Percentiles rank a stretch among this genome's conserved stretches.
Conservation (phyloP, 2,797 vertebrate genomes). For the Erpetoichthys calabaricus region DNA sequence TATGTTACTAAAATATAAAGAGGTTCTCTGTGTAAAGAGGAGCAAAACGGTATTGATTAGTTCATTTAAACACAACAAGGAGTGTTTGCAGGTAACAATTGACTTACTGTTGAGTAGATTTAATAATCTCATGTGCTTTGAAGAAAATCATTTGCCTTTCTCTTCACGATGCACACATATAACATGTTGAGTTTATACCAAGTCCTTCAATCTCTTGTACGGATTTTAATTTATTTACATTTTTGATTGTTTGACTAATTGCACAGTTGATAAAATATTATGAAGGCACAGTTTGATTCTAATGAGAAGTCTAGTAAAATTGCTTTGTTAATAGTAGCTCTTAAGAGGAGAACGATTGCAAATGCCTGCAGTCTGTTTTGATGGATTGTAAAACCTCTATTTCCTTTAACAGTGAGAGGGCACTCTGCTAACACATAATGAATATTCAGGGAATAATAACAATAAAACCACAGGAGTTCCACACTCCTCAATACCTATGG, state of each 20-base stretch:
- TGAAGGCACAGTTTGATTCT: constrained; percentile 44
- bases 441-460: constrained; percentile 14
- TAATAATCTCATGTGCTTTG: too few species aligned
- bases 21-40: too few species aligned
- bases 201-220: too few species aligned
- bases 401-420: constrained; percentile 36
- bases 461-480: constrained; percentile 11
- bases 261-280: constrained; percentile 42
- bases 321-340: constrained; percentile 39
- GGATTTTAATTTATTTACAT: neutral
- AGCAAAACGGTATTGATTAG: too few species aligned
- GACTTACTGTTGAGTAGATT: too few species aligned
- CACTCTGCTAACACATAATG: constrained; percentile 37
- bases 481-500: constrained; percentile 10
- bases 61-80: too few species aligned
- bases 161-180: too few species aligned
- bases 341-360: constrained; percentile 13
- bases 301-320: constrained; percentile 42
- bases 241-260: constrained; percentile 27
- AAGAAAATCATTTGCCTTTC: too few species aligned
- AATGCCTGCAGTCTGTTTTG: constrained; percentile 30
- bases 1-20: too few species aligned
- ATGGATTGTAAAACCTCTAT: constrained; percentile 45
- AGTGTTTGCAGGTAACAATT: too few species aligned
- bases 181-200: too few species aligned